Percentiles rank a stretch among this genome's conserved stretches.
These are phyloP conservation scores for Narcine bancroftii DNA, from an alignment of 2,113 vertebrate genomes.

Conservation along the genomic window DNA sequence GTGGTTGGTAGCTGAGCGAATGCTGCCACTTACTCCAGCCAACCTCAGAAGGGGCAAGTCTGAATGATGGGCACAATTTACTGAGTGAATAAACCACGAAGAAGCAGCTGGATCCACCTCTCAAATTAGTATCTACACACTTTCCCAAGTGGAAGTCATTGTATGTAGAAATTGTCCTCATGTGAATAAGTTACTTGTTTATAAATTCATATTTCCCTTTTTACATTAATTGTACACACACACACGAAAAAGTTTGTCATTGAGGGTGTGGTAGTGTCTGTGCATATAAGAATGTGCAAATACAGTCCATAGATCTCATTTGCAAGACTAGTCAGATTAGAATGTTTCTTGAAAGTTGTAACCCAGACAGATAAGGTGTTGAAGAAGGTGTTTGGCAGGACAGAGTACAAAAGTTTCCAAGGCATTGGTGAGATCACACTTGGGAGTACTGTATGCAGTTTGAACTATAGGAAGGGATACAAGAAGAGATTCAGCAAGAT, in stretches of 20 bases:
- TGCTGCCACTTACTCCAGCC: background rate
- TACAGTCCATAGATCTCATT: too few species aligned
- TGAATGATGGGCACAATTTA: background rate
- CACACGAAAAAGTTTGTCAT: background rate
- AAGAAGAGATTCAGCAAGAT: too few species aligned
- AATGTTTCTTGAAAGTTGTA: too few species aligned
- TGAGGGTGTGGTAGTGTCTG: background rate
- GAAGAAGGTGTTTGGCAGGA: too few species aligned
- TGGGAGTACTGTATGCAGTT: too few species aligned
- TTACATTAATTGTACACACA: slow-evolving; percentile 13
- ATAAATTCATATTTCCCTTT: slow-evolving; percentile 19
- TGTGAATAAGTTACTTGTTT: slow-evolving; percentile 10
- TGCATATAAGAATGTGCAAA: background rate
- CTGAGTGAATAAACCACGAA: background rate
- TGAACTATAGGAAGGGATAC: too few species aligned
- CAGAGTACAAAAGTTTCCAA: too few species aligned
- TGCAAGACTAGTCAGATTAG: too few species aligned
- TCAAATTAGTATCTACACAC: background rate
- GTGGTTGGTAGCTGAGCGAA: background rate
- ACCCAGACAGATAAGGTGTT: too few species aligned
- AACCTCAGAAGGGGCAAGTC: background rate
- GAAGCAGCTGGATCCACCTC: background rate
- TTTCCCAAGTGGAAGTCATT: background rate
- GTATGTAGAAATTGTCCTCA: background rate
- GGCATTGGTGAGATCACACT: too few species aligned